Base-by-base conservation (phyloP, 2,888 invertebrate genomes). In the Drosophila neonasuta region DNA sequence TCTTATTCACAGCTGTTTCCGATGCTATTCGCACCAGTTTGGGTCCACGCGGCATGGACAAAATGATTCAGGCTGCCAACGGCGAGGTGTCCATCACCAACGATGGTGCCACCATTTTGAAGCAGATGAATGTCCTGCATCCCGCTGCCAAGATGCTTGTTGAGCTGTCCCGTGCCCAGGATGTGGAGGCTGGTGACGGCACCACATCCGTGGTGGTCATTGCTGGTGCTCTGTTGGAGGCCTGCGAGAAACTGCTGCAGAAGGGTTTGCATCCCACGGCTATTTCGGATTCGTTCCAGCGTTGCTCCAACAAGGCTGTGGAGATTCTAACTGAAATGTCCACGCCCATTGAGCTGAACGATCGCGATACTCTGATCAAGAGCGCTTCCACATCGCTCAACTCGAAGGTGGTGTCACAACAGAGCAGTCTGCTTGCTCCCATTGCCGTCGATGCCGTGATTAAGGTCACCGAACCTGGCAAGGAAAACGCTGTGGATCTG, bases 101-200 rank as follows among this genome's bases (percentile, higher is more conserved):
- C 92, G 99, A 99, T 93, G 99, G 99, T 62, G 99, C 99, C 36
- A 99, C 99, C 36, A 99, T 99, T 91, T 92, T 99, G 67, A 99
- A 99, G 91, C 97, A 99, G 92, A 99, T 99, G 95, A 97, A 97
- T 91, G 99, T 99, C 1, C 93, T 97, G 72, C 99, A 99, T 91
- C 99, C 99, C 51, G 98, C 99, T 78, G 99, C 99, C 17, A 99
- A 99, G 94, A 99, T 99, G 99, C 92, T 99, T 89, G 99, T 99
- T 4, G 99, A 99, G 91, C 92, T 99, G 75, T 99, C 99, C 1
- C 96, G 97, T 88, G 99, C 99, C 15, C 99, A 99, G 92, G 99
- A 99, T 91, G 95, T 99, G 84, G 99, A 99, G 92, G 99, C 99
- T 83, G 99, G 99, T 49, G 99, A 99, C 92, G 99, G 99, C 64